Evolutionary conservation across 2,113 vertebrate species (phyloP), one percentile per base, ranked within the genome.

Genomic region (Lipotes vexillifer): DNA sequence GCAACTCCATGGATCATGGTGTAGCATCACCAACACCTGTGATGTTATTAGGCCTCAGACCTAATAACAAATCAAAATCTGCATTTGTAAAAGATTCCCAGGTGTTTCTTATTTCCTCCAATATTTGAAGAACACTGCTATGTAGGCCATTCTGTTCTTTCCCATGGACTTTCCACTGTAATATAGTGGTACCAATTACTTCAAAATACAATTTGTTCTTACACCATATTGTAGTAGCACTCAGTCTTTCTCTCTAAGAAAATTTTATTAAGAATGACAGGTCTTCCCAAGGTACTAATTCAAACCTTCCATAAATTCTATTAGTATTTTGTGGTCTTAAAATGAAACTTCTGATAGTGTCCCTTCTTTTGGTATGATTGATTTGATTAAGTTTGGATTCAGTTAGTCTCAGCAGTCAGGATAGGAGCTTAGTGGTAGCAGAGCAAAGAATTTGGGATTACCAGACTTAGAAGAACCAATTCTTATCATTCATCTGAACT

Each of bases 361-460:
- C 84, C 71, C 25, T 96, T 80, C 61, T 82, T 65, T 90, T 88
- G 61, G 78, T 72, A 27, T 88, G 83, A 95, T 44, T 97, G 87
- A 96, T 96, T 96, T 94, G 31, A 93, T 97, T 98, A 96, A 52
- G 25, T 90, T 95, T 97, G 71, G 59, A 90, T 86, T 96, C 93
- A 86, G 55, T 90, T 71, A 84, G 84, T 95, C 93, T 88, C 85
- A 41, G 41, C 46, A 96, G 66, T 93, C 90, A 88, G 80, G 20
- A 38, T 75, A 93, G 95, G 21, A 85, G 93, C 41, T 98, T 97
- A 93, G 61, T 97, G 84, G 96, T 71, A 95, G 71, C 71, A 94
- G 69, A 94, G 94, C 88, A 97, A 98, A 98, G 96, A 78, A 94
- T 96, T 72, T 96, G 85, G 93, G 83, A 97, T 92, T 49, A 91